Evolutionary conservation across 1,140 invertebrate species (phyloP).

Genomic region (Procambarus virginalis): DNA sequence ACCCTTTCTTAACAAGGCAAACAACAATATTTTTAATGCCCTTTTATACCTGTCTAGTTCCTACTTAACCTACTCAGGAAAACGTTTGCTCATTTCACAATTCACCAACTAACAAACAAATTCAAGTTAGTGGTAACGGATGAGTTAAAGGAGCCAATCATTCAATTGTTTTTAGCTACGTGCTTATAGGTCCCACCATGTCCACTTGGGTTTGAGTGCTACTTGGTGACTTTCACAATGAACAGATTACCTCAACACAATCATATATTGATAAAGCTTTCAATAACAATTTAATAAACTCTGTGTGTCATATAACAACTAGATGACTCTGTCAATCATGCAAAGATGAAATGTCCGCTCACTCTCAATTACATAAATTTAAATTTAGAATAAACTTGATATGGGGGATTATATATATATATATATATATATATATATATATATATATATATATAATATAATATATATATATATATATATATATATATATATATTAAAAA

Average conservation of each 20-base stretch:
- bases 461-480: too few species aligned
- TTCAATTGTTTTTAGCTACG: neutral
- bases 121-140: neutral
- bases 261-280: constrained; percentile 50
- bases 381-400: too few species aligned
- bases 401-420: too few species aligned
- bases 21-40: constrained; percentile 46
- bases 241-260: constrained; percentile 38
- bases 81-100: neutral
- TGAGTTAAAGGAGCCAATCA: neutral
- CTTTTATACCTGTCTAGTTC: constrained; percentile 49
- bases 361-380: too few species aligned
- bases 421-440: too few species aligned
- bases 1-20: constrained; percentile 35
- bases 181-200: neutral
- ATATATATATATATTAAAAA: too few species aligned
- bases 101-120: neutral
- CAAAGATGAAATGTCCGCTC: neutral
- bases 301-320: constrained; percentile 54
- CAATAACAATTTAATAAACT: constrained; percentile 60
- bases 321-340: constrained; percentile 7
- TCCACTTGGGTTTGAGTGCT: constrained; percentile 6
- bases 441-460: too few species aligned
- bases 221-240: neutral
- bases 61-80: constrained; percentile 51